phyloP scores from a whole-genome alignment of 2,797 vertebrate genomes.

The Darevskia mixta region DNA sequence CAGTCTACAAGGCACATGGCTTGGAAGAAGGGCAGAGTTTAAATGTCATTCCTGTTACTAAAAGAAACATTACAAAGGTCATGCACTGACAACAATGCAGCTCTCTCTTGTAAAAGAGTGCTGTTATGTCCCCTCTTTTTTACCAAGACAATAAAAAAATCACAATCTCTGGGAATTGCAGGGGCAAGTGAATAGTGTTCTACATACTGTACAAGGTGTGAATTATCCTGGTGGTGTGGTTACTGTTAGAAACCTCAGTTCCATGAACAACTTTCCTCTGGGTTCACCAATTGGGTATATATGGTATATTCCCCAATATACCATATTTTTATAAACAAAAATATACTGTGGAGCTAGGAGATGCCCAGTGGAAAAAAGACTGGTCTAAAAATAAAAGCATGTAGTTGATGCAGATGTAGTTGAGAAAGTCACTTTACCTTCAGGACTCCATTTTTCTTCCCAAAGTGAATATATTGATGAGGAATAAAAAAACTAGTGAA shows the following conservation, averaged over 20 bases:
- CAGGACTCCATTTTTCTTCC: conserved; percentile 27
- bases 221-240: background rate
- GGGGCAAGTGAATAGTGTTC: rapidly evolving
- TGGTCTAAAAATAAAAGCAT: background rate
- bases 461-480: background rate
- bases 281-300: background rate
- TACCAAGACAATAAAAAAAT: background rate
- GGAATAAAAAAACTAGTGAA: conserved; percentile 13
- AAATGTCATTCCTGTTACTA: conserved; percentile 17
- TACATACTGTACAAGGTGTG: background rate
- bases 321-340: background rate
- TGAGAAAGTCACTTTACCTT: conserved; percentile 21
- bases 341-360: background rate
- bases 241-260: background rate
- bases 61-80: conserved; percentile 27
- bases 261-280: background rate
- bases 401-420: conserved; percentile 10
- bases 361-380: background rate
- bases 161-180: background rate
- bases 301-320: background rate
- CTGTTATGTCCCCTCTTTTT: background rate
- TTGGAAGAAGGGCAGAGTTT: conserved; percentile 21
- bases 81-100: background rate
- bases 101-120: background rate
- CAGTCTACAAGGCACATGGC: conserved; percentile 19